Evolutionary conservation across 2,888 invertebrate genomes (phyloP).

Genomic region (Nudaria mundana): DNA sequence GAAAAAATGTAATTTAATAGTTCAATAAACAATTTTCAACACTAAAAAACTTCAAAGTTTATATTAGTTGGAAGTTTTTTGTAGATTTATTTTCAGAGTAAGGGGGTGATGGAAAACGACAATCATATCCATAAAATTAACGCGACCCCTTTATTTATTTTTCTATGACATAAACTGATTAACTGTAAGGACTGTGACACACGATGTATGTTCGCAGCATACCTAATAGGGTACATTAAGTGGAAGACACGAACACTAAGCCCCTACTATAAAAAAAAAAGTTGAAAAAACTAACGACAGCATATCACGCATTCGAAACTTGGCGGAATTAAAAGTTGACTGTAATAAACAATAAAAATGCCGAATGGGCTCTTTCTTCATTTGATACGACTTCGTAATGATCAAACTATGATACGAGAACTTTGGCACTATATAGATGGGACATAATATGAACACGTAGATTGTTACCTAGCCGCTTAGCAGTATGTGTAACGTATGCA

Average conservation of each 20-base stretch:
- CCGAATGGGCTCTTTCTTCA: conserved; percentile 58
- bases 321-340: conserved; percentile 78
- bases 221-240: conserved; percentile 66
- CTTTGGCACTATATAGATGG: conserved; percentile 35
- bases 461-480: too few species aligned
- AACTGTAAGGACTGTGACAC: conserved; percentile 42
- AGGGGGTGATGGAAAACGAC: too few species aligned
- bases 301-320: conserved; percentile 73
- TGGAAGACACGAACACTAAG: conserved; percentile 64
- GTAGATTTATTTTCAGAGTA: too few species aligned
- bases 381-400: conserved; percentile 61
- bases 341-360: conserved; percentile 77
- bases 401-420: conserved; percentile 43
- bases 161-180: conserved; percentile 34
- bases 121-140: conserved; percentile 23
- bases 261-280: conserved; percentile 65
- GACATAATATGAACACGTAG: conserved; percentile 18
- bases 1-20: too few species aligned
- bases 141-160: conserved; percentile 35
- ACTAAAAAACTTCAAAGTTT: too few species aligned
- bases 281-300: conserved; percentile 72
- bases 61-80: too few species aligned
- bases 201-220: conserved; percentile 44
- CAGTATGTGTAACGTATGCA: too few species aligned
- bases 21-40: too few species aligned